Base-by-base conservation (phyloP, 2,113 vertebrate species). In the Calidris pygmaea region DNA sequence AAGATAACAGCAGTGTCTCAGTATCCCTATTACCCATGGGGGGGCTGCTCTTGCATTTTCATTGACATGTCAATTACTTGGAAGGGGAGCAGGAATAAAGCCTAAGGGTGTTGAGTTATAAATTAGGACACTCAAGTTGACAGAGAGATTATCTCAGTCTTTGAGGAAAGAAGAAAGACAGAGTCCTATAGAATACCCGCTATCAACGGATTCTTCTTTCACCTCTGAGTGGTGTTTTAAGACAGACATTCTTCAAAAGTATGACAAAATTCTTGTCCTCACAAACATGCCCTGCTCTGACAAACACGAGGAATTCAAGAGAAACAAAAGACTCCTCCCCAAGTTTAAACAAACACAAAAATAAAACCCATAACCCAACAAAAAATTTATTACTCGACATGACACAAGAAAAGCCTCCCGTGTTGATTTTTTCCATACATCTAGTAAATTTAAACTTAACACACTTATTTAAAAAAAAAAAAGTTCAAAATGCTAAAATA, bases 121-220 rank as follows among this genome's bases (percentile, higher is more conserved):
- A 97, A 98, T 96, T 32, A 95, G 95, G 95, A 89, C 65, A 56
- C 87, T 76, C 55, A 53, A 72, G 53, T 5, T 95, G 96, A 96
- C 83, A 94, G 77, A 81, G 73, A 95, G 82, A 86, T 91, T 82
- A 97, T 90, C 68, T 87, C 41, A 30, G 68, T 74, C 83, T 97
- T 77, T 93, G 86, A 93, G 63, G 60, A 52, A 81, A 83, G 77
- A 96, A 95, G 80, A 86, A 84, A 96, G 88, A 45, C 34, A 77
- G 62, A 81, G 39, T 81, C 37, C 80, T 56, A 20, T 3, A 81
- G 82, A 73, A 67, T 59, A 87, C 32, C 26, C 12, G 27, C 87
- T 62, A 59, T 50, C 92, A 87, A 41, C 52, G 8, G 95, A 77
- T 79, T 62, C 85, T 91, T 80, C 63, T 77, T 95, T 89, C 74